These are phyloP conservation scores for Bombycilla garrulus DNA, from an alignment of 2,113 vertebrate genomes.

Conservation along the genomic window DNA sequence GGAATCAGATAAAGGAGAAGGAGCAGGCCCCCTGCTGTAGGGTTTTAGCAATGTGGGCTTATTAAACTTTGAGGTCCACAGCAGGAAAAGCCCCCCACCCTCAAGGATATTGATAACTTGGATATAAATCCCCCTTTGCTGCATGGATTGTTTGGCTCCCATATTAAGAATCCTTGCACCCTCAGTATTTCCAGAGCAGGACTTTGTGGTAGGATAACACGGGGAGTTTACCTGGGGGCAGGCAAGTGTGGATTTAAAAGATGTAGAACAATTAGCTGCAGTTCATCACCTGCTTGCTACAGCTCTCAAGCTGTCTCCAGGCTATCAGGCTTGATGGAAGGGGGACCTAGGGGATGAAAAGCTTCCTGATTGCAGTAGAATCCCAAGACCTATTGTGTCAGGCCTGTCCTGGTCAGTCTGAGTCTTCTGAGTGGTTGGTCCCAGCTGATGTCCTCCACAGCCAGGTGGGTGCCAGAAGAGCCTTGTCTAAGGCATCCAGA, in stretches of 20 bases:
- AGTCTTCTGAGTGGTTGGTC: not conserved
- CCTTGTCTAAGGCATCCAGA: not conserved
- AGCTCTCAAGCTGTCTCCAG: not conserved
- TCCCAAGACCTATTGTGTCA: not conserved
- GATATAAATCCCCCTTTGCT: too few relatives aligned
- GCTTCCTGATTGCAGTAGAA: not conserved
- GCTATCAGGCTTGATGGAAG: not conserved
- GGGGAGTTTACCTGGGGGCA: not conserved
- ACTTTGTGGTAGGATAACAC: not conserved
- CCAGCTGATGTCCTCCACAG: not conserved
- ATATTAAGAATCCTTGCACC: not conserved
- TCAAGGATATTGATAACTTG: too few relatives aligned
- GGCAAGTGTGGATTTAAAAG: not conserved
- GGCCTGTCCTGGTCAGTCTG: not conserved
- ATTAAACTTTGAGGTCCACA: too few relatives aligned
- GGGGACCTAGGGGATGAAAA: not conserved
- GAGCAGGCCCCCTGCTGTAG: too few relatives aligned
- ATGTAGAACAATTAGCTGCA: rapidly evolving
- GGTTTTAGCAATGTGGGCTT: too few relatives aligned
- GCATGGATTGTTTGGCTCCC: too few relatives aligned
- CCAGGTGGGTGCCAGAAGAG: not conserved
- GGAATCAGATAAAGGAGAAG: too few relatives aligned
- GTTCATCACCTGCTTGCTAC: not conserved
- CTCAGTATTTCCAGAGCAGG: not conserved
- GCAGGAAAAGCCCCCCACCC: too few relatives aligned